Percentiles rank a stretch among this genome's conserved stretches.
These are phyloP conservation scores for Umimayanthus kanabou DNA, from an alignment of 92 coral and sea anemone genomes.

Conservation along the genomic window DNA sequence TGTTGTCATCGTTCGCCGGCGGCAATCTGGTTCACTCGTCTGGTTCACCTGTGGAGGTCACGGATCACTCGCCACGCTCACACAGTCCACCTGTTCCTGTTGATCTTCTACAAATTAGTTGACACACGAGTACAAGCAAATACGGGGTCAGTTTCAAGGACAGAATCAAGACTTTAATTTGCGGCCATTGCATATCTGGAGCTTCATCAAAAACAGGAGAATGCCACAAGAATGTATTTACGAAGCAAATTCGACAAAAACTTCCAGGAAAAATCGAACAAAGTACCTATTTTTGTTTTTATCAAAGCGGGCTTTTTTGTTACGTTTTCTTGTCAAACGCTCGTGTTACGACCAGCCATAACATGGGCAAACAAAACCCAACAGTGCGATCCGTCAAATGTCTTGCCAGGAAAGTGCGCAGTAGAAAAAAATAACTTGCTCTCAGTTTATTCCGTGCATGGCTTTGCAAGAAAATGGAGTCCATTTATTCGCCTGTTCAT, in stretches of 20 bases:
- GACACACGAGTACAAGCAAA: neutral
- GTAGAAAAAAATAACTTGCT: no score
- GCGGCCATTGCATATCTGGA: neutral
- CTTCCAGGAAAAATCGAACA: neutral
- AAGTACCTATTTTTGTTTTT: no score
- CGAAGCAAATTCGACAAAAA: no score
- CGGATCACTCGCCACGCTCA: slow-evolving; percentile 6
- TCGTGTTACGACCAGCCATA: neutral
- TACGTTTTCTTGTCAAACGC: neutral
- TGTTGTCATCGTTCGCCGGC: neutral
- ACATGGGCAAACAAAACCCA: neutral
- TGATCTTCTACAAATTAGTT: slow-evolving; percentile 1
- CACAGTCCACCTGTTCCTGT: slow-evolving; percentile 20
- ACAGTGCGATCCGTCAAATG: neutral
- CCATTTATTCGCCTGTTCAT: no score
- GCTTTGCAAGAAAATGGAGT: no score
- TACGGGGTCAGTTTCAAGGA: neutral
- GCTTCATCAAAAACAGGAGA: neutral
- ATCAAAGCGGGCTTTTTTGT: neutral
- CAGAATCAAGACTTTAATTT: neutral
- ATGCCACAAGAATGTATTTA: no score
- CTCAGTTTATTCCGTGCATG: no score
- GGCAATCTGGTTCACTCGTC: neutral
- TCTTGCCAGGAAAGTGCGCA: no score
- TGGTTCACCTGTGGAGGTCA: slow-evolving; percentile 12